Evolutionary conservation across 2,797 vertebrate species (phyloP), one percentile per base, ranked within the genome.

Genomic region (Tragopan temminckii): DNA sequence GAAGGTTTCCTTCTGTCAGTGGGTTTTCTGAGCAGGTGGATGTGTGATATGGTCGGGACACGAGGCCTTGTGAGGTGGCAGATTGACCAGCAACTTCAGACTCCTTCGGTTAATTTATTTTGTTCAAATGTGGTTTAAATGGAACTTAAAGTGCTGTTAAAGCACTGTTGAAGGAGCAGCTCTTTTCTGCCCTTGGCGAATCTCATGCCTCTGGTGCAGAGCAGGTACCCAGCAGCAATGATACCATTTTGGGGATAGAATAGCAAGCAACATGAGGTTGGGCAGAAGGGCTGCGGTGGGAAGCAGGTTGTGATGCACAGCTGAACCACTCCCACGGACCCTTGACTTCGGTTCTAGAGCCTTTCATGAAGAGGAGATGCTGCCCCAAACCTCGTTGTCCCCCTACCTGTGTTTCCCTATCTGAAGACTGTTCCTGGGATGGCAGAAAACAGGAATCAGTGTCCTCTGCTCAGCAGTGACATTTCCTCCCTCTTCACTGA

Each of bases 81-180:
- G 52, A 15, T 31, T 15, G 18, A 14, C 20, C 46, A 23, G 27
- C 27, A 52, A 29, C 36, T 58, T 91, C 36, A 16, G 36, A 7
- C 27, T 38, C 25, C n/a, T 63, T 76, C 45, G 9, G 1, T 63
- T 19, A 16, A 3, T 7, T 63, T 55, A 8, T n/a, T n/a, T 29
- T 21, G 7, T 17, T 40, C 68, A 8, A 7, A 8, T 48, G 46
- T 7, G 33, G 69, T 68, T 61, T 38, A 62, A 58, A 25, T 1
- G 2, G 46, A 74, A n/a, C 17, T 13, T 33, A 1, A 1, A 40
- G 4, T 0, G 1, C 17, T 9, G 17, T 40, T 50, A 59, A 35
- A 79, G 14, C 2, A 3, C 46, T 43, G 35, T 14, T 9, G 62
- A 46, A 48, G 33, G 46, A 46, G 0, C 2, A 0, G 0, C 29